These are phyloP conservation scores for Fundulus diaphanus DNA, from an alignment of 2,797 vertebrate genomes.

Conservation along the genomic window DNA sequence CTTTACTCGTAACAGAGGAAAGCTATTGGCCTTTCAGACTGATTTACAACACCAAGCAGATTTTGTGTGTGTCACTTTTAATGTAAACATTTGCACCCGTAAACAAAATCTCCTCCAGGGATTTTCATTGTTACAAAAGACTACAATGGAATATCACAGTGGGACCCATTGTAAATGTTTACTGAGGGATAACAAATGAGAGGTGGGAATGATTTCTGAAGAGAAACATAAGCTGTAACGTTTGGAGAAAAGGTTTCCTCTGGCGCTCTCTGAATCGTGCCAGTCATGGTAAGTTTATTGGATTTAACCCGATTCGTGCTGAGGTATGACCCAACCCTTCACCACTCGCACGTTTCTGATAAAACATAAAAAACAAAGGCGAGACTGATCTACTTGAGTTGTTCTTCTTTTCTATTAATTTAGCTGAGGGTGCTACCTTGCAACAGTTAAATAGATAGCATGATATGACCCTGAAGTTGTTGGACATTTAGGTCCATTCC, in stretches of 20 bases:
- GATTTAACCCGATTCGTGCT: neutral
- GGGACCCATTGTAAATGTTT: slow-evolving; percentile 39
- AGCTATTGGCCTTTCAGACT: slow-evolving; percentile 13
- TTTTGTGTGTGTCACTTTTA: slow-evolving; percentile 19
- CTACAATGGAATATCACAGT: slow-evolving; percentile 57
- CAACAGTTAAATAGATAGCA: neutral
- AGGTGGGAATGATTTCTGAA: slow-evolving; percentile 34
- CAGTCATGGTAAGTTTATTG: neutral
- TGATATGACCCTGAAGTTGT: neutral
- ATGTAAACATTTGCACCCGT: slow-evolving; percentile 66
- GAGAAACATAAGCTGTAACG: too few relatives aligned
- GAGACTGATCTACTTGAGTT: neutral
- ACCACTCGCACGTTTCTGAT: neutral
- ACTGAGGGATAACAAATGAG: slow-evolving; percentile 30
- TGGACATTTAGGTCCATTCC: neutral
- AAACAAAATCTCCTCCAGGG: slow-evolving; percentile 41
- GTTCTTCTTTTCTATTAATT: neutral
- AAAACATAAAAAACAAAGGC: slow-evolving; percentile 2
- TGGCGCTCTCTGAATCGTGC: neutral
- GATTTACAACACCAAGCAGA: slow-evolving; percentile 12
- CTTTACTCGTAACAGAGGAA: slow-evolving; percentile 60
- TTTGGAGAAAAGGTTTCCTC: too few relatives aligned
- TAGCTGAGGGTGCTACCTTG: neutral
- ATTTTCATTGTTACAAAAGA: slow-evolving; percentile 16
- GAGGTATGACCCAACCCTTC: slow-evolving; percentile 6